Conservation (phyloP, 2,888 invertebrate genomes). For the Capitulum mitella region DNA sequence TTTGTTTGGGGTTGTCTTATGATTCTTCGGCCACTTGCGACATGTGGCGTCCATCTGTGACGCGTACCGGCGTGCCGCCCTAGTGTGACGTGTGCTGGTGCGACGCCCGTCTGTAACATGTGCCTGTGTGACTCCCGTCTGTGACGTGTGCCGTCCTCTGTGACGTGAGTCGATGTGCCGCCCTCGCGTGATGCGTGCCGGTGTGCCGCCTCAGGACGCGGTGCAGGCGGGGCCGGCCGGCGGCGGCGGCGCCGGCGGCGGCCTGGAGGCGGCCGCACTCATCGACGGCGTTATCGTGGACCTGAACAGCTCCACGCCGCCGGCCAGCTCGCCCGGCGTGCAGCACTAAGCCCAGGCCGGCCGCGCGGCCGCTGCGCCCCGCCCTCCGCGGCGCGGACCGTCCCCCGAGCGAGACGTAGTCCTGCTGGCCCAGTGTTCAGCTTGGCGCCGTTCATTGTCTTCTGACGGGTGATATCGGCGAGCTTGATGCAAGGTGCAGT, state of each 20-base stretch:
- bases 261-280: slow-evolving; percentile 4
- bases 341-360: neutral
- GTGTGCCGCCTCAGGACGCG: neutral
- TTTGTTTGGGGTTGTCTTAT: no score
- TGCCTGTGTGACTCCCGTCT: neutral
- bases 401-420: no score
- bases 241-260: neutral
- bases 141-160: neutral
- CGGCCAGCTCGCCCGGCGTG: neutral
- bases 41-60: neutral
- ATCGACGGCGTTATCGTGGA: neutral
- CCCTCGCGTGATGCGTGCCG: neutral
- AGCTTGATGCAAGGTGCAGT: neutral
- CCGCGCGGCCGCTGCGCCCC: neutral
- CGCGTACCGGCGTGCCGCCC: neutral
- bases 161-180: neutral
- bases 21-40: neutral
- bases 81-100: neutral
- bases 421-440: no score
- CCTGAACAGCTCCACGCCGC: slow-evolving; percentile 11
- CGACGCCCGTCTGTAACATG: no score
- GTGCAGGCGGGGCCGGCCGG: slow-evolving; percentile 42
- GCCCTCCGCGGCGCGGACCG: no score
- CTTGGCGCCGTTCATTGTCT: no score
- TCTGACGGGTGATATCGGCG: neutral